These are phyloP conservation scores for Oscarella lobularis DNA, from an alignment of 37 sponge, comb jelly and placozoan genomes.

Conservation along the genomic window DNA sequence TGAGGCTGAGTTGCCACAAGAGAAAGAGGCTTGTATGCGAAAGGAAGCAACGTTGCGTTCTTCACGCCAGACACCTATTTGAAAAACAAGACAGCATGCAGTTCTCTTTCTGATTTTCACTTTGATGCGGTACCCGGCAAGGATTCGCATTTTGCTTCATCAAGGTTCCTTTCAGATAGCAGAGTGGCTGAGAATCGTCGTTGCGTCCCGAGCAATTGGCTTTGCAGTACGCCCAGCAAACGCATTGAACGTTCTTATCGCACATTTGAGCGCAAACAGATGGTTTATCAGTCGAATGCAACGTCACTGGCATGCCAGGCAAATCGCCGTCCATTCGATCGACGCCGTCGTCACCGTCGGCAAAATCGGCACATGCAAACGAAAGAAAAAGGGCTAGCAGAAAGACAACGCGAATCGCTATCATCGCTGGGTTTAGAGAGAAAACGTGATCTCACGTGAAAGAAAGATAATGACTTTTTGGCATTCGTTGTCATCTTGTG, in stretches of 20 bases:
- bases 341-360: slow-evolving; percentile 52
- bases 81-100: not conserved
- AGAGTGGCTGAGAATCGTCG: slow-evolving; percentile 1
- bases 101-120: not conserved
- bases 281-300: slow-evolving; percentile 1
- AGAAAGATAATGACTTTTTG: too few species aligned
- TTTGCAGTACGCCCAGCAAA: slow-evolving; percentile 42
- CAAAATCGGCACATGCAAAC: slow-evolving; percentile 9
- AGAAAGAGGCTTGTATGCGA: slow-evolving; percentile 23
- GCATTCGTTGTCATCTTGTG: too few species aligned
- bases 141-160: slow-evolving; percentile 16
- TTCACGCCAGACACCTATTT: slow-evolving; percentile 39
- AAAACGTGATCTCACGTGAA: too few species aligned
- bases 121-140: slow-evolving; percentile 22
- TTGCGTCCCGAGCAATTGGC: slow-evolving; percentile 23
- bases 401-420: too few species aligned
- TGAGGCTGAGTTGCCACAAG: slow-evolving; percentile 32
- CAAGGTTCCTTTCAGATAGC: slow-evolving; percentile 33
- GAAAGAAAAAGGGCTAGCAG: not conserved
- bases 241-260: slow-evolving; percentile 14
- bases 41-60: slow-evolving; percentile 28
- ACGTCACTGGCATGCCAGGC: slow-evolving; percentile 18
- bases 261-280: slow-evolving; percentile 34
- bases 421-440: too few species aligned
- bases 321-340: slow-evolving; percentile 42